Evolutionary conservation across 37 sponge, comb jelly and placozoan genomes (phyloP), one percentile per base, ranked within the genome.

Genomic region (Amphimedon queenslandica): DNA sequence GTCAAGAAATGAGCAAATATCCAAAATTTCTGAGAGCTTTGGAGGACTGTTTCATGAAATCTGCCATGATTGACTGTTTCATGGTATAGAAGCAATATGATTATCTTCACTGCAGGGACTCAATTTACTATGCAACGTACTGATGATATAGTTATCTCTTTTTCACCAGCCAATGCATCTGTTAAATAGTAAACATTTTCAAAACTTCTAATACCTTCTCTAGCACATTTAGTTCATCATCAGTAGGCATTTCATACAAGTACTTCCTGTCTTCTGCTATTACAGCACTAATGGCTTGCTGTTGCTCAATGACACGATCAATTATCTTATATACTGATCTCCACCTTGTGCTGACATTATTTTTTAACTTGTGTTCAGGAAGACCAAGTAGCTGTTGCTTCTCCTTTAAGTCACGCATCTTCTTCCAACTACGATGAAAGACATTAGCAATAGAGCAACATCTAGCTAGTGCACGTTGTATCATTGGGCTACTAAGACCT

Each of bases 131-230:
- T 42, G 39, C 40, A 40, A 60, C n/a, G 55, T 51, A 78, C 38
- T 25, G 78, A 69, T 39, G 78, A 78, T 36, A 60, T 40, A 55
- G 78, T 78, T 20, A 78, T 51, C 42, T 78, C 58, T 55, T 67
- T 78, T 68, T 78, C 78, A 23, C 78, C 68, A 37, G 78, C 42
- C 58, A 78, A 55, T 43, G 70, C 78, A 78, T 78, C 70, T 8
- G 78, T 78, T n/a, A 78, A 35, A 34, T 67, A 69, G 27, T 65
- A 78, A 37, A 78, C 37, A 30, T 42, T 69, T 38, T 68, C 67
- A 23, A 78, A 60, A n/a, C 67, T 58, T 67, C 55, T 69, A 68
- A 67, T 57, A 33, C 67, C 38, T 38, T 69, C 67, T 36, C 57
- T 60, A 36, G 67, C 21, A 78, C 57, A 37, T 65, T 64, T 13